These are phyloP conservation scores for Mystacides longicornis DNA, from an alignment of 2,888 invertebrate species.

Conservation along the genomic window DNA sequence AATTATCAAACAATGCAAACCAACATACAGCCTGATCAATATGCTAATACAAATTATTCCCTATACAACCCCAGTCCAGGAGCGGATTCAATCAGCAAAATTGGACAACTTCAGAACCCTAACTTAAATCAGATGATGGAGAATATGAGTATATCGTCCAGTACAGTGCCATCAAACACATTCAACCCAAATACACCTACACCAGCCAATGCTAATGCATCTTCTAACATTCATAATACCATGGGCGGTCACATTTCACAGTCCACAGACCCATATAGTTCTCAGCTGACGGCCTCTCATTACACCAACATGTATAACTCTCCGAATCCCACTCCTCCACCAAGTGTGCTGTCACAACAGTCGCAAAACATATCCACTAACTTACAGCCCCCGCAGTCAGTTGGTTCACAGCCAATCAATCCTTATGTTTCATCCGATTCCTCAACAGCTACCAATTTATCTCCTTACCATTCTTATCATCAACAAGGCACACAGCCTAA, in stretches of 20 bases:
- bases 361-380: not conserved
- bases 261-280: not conserved
- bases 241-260: not conserved
- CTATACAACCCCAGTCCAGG: slow-evolving; percentile 1
- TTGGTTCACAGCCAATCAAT: not conserved
- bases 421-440: not conserved
- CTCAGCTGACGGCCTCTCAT: not conserved
- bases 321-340: not conserved
- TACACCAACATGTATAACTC: not conserved
- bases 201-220: not conserved
- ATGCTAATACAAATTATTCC: slow-evolving; percentile 5
- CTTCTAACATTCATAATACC: not conserved
- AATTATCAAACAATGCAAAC: not conserved
- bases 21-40: not conserved
- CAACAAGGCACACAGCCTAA: no score
- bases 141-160: slow-evolving; percentile 21
- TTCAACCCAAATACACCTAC: not conserved
- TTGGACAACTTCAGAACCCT: not conserved
- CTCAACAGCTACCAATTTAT: not conserved
- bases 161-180: slow-evolving; percentile 5
- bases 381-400: not conserved
- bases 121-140: slow-evolving; percentile 16
- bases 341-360: not conserved
- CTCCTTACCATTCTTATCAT: not conserved
- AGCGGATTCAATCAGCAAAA: not conserved